Base-by-base conservation (phyloP, 2,888 invertebrate genomes). In the Ypsolopha sequella region DNA sequence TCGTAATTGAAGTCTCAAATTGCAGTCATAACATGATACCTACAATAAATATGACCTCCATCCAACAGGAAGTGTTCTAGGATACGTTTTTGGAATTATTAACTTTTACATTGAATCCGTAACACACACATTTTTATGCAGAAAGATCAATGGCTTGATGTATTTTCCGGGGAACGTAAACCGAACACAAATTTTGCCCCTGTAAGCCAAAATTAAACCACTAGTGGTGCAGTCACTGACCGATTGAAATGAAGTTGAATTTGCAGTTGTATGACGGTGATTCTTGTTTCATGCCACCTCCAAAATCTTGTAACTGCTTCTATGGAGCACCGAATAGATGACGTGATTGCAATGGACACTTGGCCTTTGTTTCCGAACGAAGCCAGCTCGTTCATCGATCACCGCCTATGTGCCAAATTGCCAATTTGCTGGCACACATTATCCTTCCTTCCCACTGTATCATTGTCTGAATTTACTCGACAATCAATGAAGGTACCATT, bases 281-380 rank as follows among this genome's bases (percentile, higher is more conserved):
- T 6, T 4, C 11, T 6, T 47, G 9, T 36, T 11, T 34, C 24
- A 24, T 4, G 4, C 43, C 48, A 33, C 41, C 38, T 48, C 48
- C 48, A 39, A 14, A 39, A 9, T n/a, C 1, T 33, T 33, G 1
- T 10, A 33, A 39, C 48, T 6, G n/a, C 33, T 46, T 43, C 63
- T 57, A 56, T 58, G 68, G 65, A 66, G 64, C 70, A 68, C 66
- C 75, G 76, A 80, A 80, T 80, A 80, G 76, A 66, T 73, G 65
- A 63, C 74, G 70, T 77, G 76, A 80, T 81, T 81, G 78, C 77
- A 73, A 70, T 73, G 71, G 77, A 74, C 79, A 76, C 77, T 80
- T 72, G 70, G 68, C 70, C 76, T 79, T 81, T 81, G 81, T 82
- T 81, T 76, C 66, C 24, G 67, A 68, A 62, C 67, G 66, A 75